phyloP scores from a whole-genome alignment of 2,113 vertebrate species.

The Mixornis gularis region DNA sequence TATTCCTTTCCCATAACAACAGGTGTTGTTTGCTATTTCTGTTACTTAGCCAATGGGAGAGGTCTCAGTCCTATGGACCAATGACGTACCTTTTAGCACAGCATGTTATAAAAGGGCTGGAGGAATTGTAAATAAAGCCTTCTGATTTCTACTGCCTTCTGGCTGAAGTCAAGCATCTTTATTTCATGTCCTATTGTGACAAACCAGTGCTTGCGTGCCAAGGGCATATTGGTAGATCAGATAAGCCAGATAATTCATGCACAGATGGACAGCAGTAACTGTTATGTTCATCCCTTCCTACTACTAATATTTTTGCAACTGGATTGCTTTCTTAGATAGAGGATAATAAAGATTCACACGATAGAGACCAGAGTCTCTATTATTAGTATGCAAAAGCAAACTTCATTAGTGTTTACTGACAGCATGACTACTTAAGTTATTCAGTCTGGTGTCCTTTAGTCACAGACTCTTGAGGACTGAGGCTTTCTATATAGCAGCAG shows the following conservation, averaged over 20 bases:
- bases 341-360: not conserved
- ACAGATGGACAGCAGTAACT: not conserved
- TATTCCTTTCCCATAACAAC: too few species aligned
- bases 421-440: not conserved
- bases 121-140: too few species aligned
- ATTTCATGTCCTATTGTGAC: too few species aligned
- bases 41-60: too few species aligned
- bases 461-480: not conserved
- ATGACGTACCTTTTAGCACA: too few species aligned
- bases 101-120: too few species aligned
- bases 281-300: not conserved
- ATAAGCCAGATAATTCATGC: not conserved
- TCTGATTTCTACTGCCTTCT: too few species aligned
- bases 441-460: constrained; percentile 16
- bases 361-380: not conserved
- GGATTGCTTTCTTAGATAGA: not conserved
- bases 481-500: not conserved
- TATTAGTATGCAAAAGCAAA: not conserved
- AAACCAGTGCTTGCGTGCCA: not conserved
- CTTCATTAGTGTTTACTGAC: not conserved
- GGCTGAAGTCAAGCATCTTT: too few species aligned
- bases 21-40: too few species aligned
- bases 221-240: not conserved
- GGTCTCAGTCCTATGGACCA: too few species aligned
- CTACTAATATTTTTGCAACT: not conserved